Evolutionary conservation across 2,113 vertebrate species (phyloP), one percentile per base, ranked within the genome.

Genomic region (Istiophorus platypterus): DNA sequence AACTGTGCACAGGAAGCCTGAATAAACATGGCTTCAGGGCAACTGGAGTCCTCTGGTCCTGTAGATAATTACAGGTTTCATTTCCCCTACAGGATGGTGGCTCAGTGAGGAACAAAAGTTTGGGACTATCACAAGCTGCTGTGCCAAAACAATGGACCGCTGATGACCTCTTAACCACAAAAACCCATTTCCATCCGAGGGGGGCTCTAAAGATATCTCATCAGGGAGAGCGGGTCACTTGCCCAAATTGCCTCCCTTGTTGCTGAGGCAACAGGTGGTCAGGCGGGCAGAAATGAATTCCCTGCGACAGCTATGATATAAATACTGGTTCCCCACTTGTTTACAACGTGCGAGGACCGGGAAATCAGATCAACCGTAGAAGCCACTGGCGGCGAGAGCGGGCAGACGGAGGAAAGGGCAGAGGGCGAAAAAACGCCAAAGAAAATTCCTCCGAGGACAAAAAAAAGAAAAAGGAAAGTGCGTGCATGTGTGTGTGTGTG

Each of bases 11-110:
- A 94, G 86, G 93, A 95, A 92, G 88, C 92, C 92, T 94, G 92
- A 92, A 85, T 86, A 92, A 93, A 94, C 93, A 77, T 87, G 84
- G 82, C 86, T 90, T 59, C 17, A 74, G 86, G 85, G 90, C 85
- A 90, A 87, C 73, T 41, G 57, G 62, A 73, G 83, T 85, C 67
- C 67, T 78, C 84, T 82, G 81, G 87, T 82, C 78, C 88, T 47
- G 84, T 11, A 86, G 87, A 94, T 81, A 84, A 92, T 82, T 90
- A 86, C 76, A 84, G 80, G 80, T 91, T 93, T 92, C 79, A 93
- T 92, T 94, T 95, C 89, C 92, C 58, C 24, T 63, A 84, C 91
- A 92, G 92, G 93, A 93, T 88, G 85, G 88, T 92, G 90, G 94
- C 87, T 94, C 92, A 90, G 91, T 89, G 89, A 51, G 29, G 71